A percentile compares a stretch with the other conserved stretches of the same genome.
phyloP scores from a whole-genome alignment of 2,113 vertebrate genomes.

The Microtus oregoni region DNA sequence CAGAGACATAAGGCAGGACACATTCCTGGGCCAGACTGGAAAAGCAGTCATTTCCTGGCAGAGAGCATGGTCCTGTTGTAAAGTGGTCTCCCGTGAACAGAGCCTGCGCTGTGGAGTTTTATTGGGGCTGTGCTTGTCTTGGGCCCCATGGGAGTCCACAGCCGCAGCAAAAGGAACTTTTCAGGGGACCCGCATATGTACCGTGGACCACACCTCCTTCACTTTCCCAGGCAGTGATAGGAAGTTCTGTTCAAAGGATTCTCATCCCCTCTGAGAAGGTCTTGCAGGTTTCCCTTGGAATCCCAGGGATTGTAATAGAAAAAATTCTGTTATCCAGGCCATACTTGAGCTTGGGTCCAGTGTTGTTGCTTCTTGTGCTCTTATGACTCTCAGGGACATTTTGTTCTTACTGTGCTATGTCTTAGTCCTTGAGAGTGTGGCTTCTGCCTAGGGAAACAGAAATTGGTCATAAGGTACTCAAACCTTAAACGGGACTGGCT shows the following conservation, averaged over 20 bases:
- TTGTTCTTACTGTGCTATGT: not conserved
- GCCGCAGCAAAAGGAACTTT: constrained; percentile 73
- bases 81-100: constrained; percentile 84
- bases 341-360: not conserved
- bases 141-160: constrained; percentile 77
- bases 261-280: constrained; percentile 10
- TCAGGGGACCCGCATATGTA: constrained; percentile 58
- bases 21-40: constrained; percentile 82
- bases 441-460: not conserved
- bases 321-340: not conserved
- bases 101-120: constrained; percentile 83
- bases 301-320: not conserved
- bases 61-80: constrained; percentile 81
- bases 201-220: constrained; percentile 58
- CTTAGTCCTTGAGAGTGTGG: not conserved
- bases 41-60: constrained; percentile 86
- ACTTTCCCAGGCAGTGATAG: not conserved
- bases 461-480: not conserved
- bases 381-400: not conserved
- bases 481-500: not conserved
- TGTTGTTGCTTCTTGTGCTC: not conserved
- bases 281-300: constrained; percentile 24
- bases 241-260: constrained; percentile 43
- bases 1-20: constrained; percentile 85
- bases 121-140: constrained; percentile 85